Conservation (phyloP, 2,888 invertebrate species). For the Mycalesis mineus region DNA sequence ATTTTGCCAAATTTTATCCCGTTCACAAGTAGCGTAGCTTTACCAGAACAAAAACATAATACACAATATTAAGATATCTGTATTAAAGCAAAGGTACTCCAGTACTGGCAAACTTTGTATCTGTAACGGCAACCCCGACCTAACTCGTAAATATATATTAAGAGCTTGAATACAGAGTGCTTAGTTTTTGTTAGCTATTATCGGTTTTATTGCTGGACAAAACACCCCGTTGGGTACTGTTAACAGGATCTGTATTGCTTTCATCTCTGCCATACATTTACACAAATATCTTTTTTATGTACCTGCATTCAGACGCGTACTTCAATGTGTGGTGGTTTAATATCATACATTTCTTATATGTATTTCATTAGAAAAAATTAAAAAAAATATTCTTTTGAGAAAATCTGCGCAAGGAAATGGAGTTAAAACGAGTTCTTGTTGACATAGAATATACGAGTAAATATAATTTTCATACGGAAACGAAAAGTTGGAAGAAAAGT, state of each 20-base stretch:
- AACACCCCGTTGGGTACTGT: constrained; percentile 4
- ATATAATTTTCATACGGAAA: too few species aligned
- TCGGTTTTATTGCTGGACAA: constrained; percentile 5
- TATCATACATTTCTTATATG: background rate
- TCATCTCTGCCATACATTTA: background rate
- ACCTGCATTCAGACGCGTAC: background rate
- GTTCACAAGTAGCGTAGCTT: too few species aligned
- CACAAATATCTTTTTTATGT: background rate
- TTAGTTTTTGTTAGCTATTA: constrained; percentile 5
- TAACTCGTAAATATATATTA: background rate
- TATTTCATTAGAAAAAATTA: background rate
- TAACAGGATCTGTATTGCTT: background rate
- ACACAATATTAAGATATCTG: too few species aligned
- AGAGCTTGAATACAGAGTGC: constrained; percentile 5
- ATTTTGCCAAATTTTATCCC: too few species aligned
- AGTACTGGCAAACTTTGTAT: background rate
- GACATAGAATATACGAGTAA: too few species aligned
- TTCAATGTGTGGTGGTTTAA: background rate
- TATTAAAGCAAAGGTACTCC: too few species aligned
- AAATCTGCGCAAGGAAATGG: background rate
- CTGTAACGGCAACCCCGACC: background rate
- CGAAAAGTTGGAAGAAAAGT: too few species aligned
- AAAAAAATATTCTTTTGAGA: background rate
- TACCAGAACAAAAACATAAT: too few species aligned
- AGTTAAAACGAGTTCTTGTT: too few species aligned